Percentiles rank a stretch among this genome's conserved stretches.
Conservation (phyloP, 2,113 vertebrate species). For the Petroica traversi region DNA sequence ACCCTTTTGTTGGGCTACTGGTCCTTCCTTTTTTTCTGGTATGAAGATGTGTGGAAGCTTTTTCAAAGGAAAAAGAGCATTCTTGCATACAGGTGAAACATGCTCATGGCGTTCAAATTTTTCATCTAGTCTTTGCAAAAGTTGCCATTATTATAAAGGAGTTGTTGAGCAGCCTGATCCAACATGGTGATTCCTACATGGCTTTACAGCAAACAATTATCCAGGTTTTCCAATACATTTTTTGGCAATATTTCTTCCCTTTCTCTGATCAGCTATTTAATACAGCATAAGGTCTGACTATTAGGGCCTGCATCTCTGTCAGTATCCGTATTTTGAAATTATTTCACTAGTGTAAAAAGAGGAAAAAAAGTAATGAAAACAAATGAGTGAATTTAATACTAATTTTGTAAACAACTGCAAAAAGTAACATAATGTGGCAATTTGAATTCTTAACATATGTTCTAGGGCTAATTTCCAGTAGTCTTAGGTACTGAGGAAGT, state of each 20-base stretch:
- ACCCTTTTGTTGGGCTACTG: background rate
- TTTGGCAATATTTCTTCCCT: background rate
- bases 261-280: background rate
- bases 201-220: background rate
- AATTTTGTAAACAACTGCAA: background rate
- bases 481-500: slow-evolving; percentile 1
- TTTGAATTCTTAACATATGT: background rate
- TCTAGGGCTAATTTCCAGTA: background rate
- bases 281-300: background rate
- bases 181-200: fast-evolving
- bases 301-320: background rate
- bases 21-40: background rate
- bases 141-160: background rate
- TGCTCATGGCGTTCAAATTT: background rate
- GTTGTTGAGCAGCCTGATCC: background rate
- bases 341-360: background rate
- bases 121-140: background rate
- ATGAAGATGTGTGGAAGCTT: background rate
- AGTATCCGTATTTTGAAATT: background rate
- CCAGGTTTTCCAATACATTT: background rate
- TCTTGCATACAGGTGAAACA: background rate
- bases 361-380: background rate
- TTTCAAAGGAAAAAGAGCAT: background rate
- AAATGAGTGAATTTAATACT: background rate
- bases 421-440: background rate